Evolutionary conservation across 1,140 invertebrate species (phyloP), one percentile per base, ranked within the genome.

Genomic region (Magallana gigas): DNA sequence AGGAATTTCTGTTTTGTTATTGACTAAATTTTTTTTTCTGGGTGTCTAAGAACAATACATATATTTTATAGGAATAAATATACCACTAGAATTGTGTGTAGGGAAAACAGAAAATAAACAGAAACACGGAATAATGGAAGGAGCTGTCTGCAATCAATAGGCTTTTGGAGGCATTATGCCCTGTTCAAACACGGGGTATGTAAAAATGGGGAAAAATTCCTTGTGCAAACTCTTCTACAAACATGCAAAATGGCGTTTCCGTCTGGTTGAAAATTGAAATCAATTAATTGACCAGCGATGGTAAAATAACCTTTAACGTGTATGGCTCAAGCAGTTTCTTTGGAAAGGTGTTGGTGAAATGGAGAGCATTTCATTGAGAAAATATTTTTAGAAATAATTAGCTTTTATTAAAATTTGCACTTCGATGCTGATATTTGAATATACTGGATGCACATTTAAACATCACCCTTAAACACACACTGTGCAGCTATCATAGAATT

Each of bases 101-200:
- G 29, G 36, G 18, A 23, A 71, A 71, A 71, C 16, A 64, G 18
- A 23, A 71, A 71, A 8, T 29, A 16, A 64, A 71, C 16, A 29
- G 9, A 29, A 18, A 71, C 64, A 18, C 9, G 0, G 23, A 8
- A 71, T 71, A 71, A 71, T 71, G 64, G 64, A 64, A 18, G 64
- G 18, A 71, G 11, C 64, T 71, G 64, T 36, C 18, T 71, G 29
- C 23, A 18, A 71, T 71, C 64, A 71, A 71, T 71, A 71, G n/a
- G 64, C 64, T 23, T 71, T 71, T 36, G n/a, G 8, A 71, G 36
- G 64, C 64, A 29, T 71, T 23, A 71, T 18, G 8, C 23, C 18
- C n/a, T 71, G 64, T 71, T 23, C 29, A 71, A 71, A 71, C 29
- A 71, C 29, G 18, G 64, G 23, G 64, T 71, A 29, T 71, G 64